A percentile compares a stretch with the other conserved stretches of the same genome.
Evolutionary conservation across 2,888 invertebrate genomes (phyloP).

Genomic region (Zygogramma bicolorata): DNA sequence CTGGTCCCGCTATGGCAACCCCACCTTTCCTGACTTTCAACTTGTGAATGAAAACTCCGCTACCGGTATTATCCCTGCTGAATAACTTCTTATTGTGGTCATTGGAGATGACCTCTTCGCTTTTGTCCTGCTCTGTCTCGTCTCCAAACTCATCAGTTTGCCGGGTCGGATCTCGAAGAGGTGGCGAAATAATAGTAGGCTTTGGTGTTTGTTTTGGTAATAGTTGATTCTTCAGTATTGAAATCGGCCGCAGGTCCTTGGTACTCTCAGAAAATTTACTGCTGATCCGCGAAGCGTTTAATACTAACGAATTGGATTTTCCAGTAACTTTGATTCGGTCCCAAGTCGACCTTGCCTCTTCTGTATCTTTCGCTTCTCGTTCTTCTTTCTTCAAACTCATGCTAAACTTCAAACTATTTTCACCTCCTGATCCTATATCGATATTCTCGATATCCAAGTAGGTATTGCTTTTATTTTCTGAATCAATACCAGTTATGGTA

Average conservation of each 20-base stretch:
- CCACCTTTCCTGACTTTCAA: constrained; percentile 81
- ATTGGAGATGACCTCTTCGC: constrained; percentile 53
- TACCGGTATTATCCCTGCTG: constrained; percentile 66
- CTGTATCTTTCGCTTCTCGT: constrained; percentile 33
- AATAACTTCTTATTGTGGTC: constrained; percentile 59
- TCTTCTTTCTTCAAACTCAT: constrained; percentile 39
- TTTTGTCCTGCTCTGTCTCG: constrained; percentile 53
- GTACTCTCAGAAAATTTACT: constrained; percentile 39
- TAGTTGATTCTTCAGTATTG: constrained; percentile 23
- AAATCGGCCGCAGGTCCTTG: constrained; percentile 26
- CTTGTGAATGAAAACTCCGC: constrained; percentile 77
- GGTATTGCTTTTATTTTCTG: constrained; percentile 28
- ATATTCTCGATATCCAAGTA: constrained; percentile 50
- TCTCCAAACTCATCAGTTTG: constrained; percentile 51
- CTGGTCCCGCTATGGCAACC: constrained; percentile 84
- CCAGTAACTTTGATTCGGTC: constrained; percentile 40
- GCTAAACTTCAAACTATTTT: constrained; percentile 46
- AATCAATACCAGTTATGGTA: constrained; percentile 30
- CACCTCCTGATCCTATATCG: constrained; percentile 42
- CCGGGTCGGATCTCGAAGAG: constrained; percentile 45
- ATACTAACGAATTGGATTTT: constrained; percentile 27
- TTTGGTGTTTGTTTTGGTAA: constrained; percentile 6
- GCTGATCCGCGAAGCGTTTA: constrained; percentile 28
- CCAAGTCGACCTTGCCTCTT: constrained; percentile 35
- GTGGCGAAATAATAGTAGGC: constrained; percentile 41